Evolutionary conservation across 1,140 invertebrate species (phyloP).

Genomic region (Paralvinella palmiformis): DNA sequence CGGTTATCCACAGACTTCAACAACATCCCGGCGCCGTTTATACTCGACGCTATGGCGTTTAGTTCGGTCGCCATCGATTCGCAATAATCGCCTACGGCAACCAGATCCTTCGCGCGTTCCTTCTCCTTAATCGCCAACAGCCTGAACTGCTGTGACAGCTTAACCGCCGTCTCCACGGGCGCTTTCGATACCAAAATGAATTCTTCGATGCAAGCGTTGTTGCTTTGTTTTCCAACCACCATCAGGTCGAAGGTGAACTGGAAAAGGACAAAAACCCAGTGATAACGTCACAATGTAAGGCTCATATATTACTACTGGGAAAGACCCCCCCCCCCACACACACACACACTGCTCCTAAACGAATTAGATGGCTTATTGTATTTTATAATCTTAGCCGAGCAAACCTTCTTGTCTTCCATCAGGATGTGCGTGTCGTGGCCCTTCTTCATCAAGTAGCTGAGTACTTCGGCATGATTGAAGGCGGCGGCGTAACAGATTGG

Average conservation of each 20-base stretch:
- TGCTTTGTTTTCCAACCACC: constrained; percentile 93
- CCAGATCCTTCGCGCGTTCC: constrained; percentile 91
- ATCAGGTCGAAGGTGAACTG: constrained; percentile 97
- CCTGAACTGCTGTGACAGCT: constrained; percentile 73
- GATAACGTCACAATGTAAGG: too few species aligned
- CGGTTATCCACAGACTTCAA: constrained; percentile 42
- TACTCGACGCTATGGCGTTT: constrained; percentile 83
- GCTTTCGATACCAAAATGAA: constrained; percentile 94
- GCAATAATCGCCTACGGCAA: constrained; percentile 89
- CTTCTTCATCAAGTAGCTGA: constrained; percentile 93
- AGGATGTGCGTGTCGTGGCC: constrained; percentile 94
- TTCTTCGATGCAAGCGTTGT: constrained; percentile 93
- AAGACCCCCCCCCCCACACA: too few species aligned
- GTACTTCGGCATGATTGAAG: constrained; percentile 90
- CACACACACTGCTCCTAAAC: too few species aligned
- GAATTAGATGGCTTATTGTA: too few species aligned
- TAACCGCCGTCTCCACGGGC: constrained; percentile 95
- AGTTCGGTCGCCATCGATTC: constrained; percentile 96
- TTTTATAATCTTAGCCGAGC: too few species aligned
- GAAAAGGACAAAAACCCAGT: constrained; percentile 15
- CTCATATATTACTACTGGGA: too few species aligned
- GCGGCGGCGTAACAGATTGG: constrained; percentile 96
- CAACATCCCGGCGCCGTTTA: constrained; percentile 68
- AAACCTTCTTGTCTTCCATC: constrained; percentile 89
- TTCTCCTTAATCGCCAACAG: constrained; percentile 86